Evolutionary conservation across 2,888 invertebrate genomes (phyloP), one percentile per base, ranked within the genome.

Genomic region (Plusia festucae): DNA sequence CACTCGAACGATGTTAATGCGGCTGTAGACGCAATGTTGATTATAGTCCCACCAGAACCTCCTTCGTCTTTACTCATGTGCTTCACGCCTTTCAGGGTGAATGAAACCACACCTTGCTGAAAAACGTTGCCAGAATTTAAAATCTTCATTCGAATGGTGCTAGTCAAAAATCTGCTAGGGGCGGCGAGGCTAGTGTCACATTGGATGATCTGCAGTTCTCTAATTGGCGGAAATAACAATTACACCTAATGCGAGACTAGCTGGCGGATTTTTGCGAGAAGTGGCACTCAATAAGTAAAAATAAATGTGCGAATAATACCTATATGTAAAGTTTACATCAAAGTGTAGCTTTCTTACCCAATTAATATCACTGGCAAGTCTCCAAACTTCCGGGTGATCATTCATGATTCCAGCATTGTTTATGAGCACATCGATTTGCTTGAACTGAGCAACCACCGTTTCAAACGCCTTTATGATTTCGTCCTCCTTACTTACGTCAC

Each of bases 101-200:
- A 90, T 11, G 95, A 92, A 5, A 93, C 93, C n/a, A 95, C 73
- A 20, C 95, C 95, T 82, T 90, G 81, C 95, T 95, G 72, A 64
- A 87, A 87, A 66, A 40, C 6, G 6, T n/a, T n/a, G 15, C 34
- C 2, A 13, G 15, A 34, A 9, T 30, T 30, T 7, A 2, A 30
- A 7, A 30, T 30, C 1, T n/a, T n/a, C n/a, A n/a, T n/a, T n/a
- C n/a, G n/a, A n/a, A n/a, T n/a, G n/a, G n/a, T n/a, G n/a, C n/a
- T n/a, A n/a, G n/a, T n/a, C n/a, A n/a, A n/a, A n/a, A n/a, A n/a
- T n/a, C n/a, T n/a, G n/a, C n/a, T n/a, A n/a, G n/a, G n/a, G n/a
- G n/a, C n/a, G n/a, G n/a, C n/a, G n/a, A n/a, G n/a, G n/a, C n/a
- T n/a, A n/a, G n/a, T n/a, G n/a, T n/a, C n/a, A n/a, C n/a, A n/a